Evolutionary conservation across 2,797 vertebrate genomes (phyloP).

Genomic region (Austrolebias charrua): DNA sequence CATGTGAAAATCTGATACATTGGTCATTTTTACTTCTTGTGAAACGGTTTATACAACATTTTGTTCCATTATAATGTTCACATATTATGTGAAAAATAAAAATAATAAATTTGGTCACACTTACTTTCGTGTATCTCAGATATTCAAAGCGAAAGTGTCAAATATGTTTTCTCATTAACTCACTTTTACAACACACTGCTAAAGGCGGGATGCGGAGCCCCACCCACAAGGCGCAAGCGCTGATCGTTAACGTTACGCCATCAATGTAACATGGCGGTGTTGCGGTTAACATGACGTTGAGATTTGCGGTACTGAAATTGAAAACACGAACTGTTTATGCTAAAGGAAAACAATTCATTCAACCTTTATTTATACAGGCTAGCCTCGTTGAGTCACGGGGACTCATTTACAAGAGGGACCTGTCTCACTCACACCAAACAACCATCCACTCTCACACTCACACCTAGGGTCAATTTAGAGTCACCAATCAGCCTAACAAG

Average conservation of each 20-base stretch:
- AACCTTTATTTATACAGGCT: too few relatives aligned
- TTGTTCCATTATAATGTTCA: too few relatives aligned
- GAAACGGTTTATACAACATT: too few relatives aligned
- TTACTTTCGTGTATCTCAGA: neutral
- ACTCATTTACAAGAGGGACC: too few relatives aligned
- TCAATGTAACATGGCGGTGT: fast-evolving
- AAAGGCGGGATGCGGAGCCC: constrained; percentile 31
- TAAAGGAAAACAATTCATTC: constrained; percentile 16
- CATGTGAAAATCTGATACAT: too few relatives aligned
- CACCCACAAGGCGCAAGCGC: constrained; percentile 49
- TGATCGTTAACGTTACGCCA: neutral
- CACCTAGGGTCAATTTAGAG: too few relatives aligned
- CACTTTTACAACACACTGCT: too few relatives aligned
- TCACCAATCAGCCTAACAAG: too few relatives aligned
- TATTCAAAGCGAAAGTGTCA: neutral
- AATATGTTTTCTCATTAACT: neutral
- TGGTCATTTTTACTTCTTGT: too few relatives aligned
- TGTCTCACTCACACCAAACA: too few relatives aligned
- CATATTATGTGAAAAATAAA: neutral
- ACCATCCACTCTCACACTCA: too few relatives aligned
- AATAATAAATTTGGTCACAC: neutral
- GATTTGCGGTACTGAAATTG: neutral
- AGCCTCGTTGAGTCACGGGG: too few relatives aligned
- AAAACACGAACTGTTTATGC: neutral
- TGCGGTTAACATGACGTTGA: neutral